Evolutionary conservation across 2,888 invertebrate species (phyloP).

Genomic region (Apodemia duryi): DNA sequence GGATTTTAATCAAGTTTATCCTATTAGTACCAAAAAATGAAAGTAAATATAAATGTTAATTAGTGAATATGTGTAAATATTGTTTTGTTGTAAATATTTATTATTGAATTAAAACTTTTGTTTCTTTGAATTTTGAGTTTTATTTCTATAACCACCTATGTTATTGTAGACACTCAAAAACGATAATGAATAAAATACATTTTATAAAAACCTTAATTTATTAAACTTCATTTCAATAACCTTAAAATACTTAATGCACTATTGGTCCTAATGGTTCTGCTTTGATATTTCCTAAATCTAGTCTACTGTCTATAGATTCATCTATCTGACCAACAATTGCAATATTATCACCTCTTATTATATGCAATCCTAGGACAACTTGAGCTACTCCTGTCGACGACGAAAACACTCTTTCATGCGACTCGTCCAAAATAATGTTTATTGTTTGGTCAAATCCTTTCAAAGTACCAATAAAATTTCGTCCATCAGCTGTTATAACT

Average conservation of each 20-base stretch:
- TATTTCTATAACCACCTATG: background rate
- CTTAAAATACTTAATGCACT: conserved; percentile 69
- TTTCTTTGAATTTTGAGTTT: background rate
- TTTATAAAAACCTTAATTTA: conserved; percentile 19
- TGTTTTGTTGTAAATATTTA: conserved; percentile 28
- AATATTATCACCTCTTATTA: conserved; percentile 99
- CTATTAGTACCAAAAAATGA: conserved; percentile 6
- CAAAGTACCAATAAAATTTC: conserved; percentile 97
- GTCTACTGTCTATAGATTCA: conserved; percentile 88
- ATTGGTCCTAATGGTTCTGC: conserved; percentile 92
- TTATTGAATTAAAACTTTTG: conserved; percentile 26
- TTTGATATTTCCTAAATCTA: conserved; percentile 88
- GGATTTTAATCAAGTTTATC: background rate
- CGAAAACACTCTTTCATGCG: conserved; percentile 98
- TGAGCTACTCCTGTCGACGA: conserved; percentile 89
- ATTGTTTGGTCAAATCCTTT: conserved; percentile 99
- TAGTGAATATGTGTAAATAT: conserved; percentile 37
- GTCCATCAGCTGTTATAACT: conserved; percentile 96
- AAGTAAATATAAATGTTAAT: conserved; percentile 9
- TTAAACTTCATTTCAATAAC: conserved; percentile 26
- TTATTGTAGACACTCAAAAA: background rate
- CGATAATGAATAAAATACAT: conserved; percentile 14
- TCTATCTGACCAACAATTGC: conserved; percentile 92
- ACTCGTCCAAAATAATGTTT: conserved; percentile 98
- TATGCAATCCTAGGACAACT: conserved; percentile 97